Evolutionary conservation across 1,140 invertebrate genomes (phyloP).

Genomic region (Rhagoletis zephyria): DNA sequence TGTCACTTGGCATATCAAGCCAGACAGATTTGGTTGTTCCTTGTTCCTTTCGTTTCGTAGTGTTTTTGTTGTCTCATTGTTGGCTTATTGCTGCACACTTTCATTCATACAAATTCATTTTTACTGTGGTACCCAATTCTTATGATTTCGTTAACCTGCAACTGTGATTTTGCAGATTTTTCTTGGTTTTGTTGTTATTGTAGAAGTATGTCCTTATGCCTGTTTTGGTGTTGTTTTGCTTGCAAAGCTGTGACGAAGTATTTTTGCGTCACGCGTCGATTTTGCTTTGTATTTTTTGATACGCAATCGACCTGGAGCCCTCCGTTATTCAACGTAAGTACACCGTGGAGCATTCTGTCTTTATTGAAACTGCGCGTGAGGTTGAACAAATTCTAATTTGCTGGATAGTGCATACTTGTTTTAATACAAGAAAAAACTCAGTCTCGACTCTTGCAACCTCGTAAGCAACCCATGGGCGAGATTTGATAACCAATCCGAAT

Average conservation of each 20-base stretch:
- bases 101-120: conserved; percentile 44
- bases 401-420: too few relatives aligned
- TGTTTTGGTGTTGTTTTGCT: neutral
- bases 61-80: conserved; percentile 1
- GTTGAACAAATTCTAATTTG: too few relatives aligned
- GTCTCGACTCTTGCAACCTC: too few relatives aligned
- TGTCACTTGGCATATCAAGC: conserved; percentile 39
- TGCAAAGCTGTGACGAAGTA: conserved; percentile 23
- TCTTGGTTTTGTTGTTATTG: neutral
- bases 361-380: neutral
- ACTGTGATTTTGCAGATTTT: conserved; percentile 30
- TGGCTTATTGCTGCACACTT: conserved; percentile 4
- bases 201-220: neutral
- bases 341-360: neutral
- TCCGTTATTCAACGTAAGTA: neutral
- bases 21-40: conserved; percentile 7
- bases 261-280: conserved; percentile 30
- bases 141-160: conserved; percentile 46
- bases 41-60: neutral
- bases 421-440: too few relatives aligned
- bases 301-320: neutral
- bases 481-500: too few relatives aligned
- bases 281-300: neutral
- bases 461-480: too few relatives aligned
- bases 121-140: conserved; percentile 34